Evolutionary conservation across 2,888 invertebrate genomes (phyloP).

Genomic region (Pseudanteris insignis): DNA sequence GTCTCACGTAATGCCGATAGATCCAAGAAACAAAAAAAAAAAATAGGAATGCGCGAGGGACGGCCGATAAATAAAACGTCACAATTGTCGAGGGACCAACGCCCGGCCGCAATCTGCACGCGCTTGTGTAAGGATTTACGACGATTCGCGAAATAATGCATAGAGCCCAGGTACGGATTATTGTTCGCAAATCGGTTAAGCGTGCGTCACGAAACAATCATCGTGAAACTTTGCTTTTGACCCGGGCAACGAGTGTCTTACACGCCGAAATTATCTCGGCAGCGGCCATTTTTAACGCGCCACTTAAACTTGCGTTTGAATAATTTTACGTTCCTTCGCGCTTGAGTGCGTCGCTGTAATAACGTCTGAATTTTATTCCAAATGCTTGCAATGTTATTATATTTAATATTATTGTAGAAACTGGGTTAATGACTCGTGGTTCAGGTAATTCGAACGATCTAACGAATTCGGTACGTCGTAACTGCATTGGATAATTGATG

Average conservation of each 20-base stretch:
- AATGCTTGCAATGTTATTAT: slow-evolving; percentile 19
- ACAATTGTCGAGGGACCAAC: background rate
- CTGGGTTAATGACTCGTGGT: slow-evolving; percentile 16
- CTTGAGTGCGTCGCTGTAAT: slow-evolving; percentile 23
- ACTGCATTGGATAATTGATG: too few relatives aligned
- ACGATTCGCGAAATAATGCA: slow-evolving; percentile 29
- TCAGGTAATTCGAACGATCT: too few relatives aligned
- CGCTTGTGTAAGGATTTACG: slow-evolving; percentile 41
- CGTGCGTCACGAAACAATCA: slow-evolving; percentile 33
- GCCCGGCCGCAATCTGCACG: slow-evolving; percentile 31
- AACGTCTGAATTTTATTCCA: slow-evolving; percentile 27
- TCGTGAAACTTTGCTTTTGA: slow-evolving; percentile 27
- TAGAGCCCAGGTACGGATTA: too few relatives aligned
- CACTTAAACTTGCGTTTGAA: slow-evolving; percentile 28
- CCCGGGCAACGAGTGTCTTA: slow-evolving; percentile 21
- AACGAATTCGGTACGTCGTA: too few relatives aligned
- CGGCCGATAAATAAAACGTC: background rate
- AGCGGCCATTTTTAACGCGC: slow-evolving; percentile 23
- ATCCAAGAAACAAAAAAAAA: background rate
- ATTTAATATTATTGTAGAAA: slow-evolving; percentile 27
- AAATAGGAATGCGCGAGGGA: too few relatives aligned
- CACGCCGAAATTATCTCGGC: slow-evolving; percentile 30
- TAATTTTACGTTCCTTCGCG: slow-evolving; percentile 28
- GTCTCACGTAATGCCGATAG: background rate
- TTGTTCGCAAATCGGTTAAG: slow-evolving; percentile 30